These are phyloP conservation scores for Apodemus speciosus DNA, from an alignment of 2,113 vertebrate species.

Conservation along the genomic window DNA sequence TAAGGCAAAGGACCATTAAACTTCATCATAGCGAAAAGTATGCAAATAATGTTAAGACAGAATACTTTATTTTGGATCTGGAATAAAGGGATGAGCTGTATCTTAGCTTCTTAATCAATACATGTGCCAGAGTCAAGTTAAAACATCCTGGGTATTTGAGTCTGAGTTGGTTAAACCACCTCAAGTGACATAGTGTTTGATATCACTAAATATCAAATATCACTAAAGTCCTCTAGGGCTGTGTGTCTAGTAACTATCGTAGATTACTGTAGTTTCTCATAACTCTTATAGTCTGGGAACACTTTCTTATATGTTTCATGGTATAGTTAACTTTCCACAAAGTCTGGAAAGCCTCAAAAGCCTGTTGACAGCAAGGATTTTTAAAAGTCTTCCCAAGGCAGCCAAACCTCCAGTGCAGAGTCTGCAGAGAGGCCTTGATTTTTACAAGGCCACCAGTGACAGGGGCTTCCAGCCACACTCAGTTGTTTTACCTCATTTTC, in stretches of 20 bases:
- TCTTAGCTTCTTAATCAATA: neutral
- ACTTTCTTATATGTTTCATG: slow-evolving; percentile 74
- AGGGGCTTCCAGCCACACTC: slow-evolving; percentile 67
- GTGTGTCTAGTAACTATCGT: slow-evolving; percentile 23
- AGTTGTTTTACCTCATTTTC: slow-evolving; percentile 65
- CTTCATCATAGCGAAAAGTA: neutral
- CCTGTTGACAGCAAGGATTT: slow-evolving; percentile 80
- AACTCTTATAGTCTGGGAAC: slow-evolving; percentile 51
- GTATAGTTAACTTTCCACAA: slow-evolving; percentile 77
- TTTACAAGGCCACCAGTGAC: slow-evolving; percentile 75
- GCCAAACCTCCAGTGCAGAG: slow-evolving; percentile 70
- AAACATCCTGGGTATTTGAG: neutral
- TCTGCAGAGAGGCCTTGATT: slow-evolving; percentile 68
- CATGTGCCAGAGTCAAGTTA: neutral
- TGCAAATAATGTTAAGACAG: neutral
- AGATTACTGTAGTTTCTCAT: slow-evolving; percentile 59
- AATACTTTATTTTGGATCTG: neutral
- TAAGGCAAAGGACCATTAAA: too few relatives aligned
- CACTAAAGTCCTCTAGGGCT: neutral
- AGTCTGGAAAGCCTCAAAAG: slow-evolving; percentile 80
- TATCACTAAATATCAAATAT: neutral
- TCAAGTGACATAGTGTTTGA: slow-evolving; percentile 12
- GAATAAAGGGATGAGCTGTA: neutral
- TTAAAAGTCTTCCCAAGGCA: slow-evolving; percentile 77
- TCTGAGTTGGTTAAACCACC: slow-evolving; percentile 6